Evolutionary conservation across 2,113 vertebrate genomes (phyloP).

Genomic region (Cololabis saira): DNA sequence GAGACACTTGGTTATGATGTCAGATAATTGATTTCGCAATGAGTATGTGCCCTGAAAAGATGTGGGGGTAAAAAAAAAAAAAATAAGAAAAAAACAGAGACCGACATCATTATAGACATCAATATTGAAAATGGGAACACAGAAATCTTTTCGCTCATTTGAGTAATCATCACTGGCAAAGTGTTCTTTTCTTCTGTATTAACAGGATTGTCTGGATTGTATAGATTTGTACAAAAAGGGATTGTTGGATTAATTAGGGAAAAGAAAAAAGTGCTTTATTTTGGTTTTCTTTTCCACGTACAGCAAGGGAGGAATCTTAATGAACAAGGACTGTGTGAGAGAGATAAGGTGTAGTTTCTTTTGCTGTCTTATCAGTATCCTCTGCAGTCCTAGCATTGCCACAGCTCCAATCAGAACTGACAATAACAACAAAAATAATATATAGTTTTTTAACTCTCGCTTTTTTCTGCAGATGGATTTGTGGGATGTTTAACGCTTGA

Average conservation of each 20-base stretch:
- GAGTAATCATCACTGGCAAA: slow-evolving; percentile 56
- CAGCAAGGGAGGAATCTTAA: slow-evolving; percentile 61
- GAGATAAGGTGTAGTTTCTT: slow-evolving; percentile 79
- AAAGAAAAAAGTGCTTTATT: slow-evolving; percentile 59
- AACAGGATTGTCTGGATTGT: slow-evolving; percentile 50
- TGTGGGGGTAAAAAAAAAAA: not conserved
- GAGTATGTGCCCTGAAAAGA: slow-evolving; percentile 50
- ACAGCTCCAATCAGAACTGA: slow-evolving; percentile 70
- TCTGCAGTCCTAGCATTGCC: slow-evolving; percentile 70
- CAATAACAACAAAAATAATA: slow-evolving; percentile 64
- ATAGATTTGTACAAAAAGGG: slow-evolving; percentile 52
- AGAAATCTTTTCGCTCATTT: slow-evolving; percentile 44
- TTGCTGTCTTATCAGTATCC: slow-evolving; percentile 77
- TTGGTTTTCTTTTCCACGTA: slow-evolving; percentile 38
- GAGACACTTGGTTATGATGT: slow-evolving; percentile 64
- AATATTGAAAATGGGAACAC: slow-evolving; percentile 42
- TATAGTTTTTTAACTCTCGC: slow-evolving; percentile 47
- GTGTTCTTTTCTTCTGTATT: slow-evolving; percentile 41
- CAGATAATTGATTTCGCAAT: slow-evolving; percentile 65
- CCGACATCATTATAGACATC: slow-evolving; percentile 56
- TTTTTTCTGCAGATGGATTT: slow-evolving; percentile 72
- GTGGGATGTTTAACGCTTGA: slow-evolving; percentile 62
- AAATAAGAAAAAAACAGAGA: not conserved
- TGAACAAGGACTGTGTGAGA: slow-evolving; percentile 74
- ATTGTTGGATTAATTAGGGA: slow-evolving; percentile 70